Conservation (phyloP, 2,888 invertebrate genomes). For the Dryobota labecula region DNA sequence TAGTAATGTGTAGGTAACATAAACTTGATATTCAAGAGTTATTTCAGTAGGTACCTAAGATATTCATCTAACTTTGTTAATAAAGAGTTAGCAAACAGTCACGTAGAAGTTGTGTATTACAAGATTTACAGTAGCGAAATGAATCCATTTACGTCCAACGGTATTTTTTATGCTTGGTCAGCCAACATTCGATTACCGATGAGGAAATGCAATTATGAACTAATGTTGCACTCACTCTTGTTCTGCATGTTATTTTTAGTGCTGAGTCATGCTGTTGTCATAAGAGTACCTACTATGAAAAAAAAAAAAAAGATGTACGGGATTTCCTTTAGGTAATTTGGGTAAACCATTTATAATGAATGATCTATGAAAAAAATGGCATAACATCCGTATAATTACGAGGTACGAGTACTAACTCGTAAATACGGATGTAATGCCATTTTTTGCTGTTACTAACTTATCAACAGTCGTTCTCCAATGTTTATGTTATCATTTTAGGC, state of each 20-base stretch:
- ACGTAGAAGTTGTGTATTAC: background rate
- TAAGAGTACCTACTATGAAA: too few relatives aligned
- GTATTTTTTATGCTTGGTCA: conserved; percentile 22
- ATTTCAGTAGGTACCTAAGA: background rate
- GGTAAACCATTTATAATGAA: conserved; percentile 1
- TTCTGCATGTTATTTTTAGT: conserved; percentile 1
- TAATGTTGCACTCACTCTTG: background rate
- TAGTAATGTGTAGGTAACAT: background rate
- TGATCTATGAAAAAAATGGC: too few relatives aligned
- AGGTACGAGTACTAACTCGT: background rate
- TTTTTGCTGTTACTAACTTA: background rate
- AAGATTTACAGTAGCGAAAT: background rate
- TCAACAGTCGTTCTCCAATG: background rate
- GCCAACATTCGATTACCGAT: conserved; percentile 1
- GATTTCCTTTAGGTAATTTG: background rate
- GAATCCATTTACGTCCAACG: conserved; percentile 17
- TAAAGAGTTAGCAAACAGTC: background rate
- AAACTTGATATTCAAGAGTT: background rate
- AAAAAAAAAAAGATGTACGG: conserved; percentile 9
- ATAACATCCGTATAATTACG: too few relatives aligned
- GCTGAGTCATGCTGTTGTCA: conserved; percentile 3
- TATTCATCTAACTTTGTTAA: background rate
- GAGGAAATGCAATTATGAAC: conserved; percentile 35
- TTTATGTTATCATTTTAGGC: conserved; percentile 11
- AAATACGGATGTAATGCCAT: background rate